Percentiles rank a stretch among this genome's conserved stretches.
phyloP scores from a whole-genome alignment of 2,888 invertebrate genomes.

The Mesoligia furuncula region DNA sequence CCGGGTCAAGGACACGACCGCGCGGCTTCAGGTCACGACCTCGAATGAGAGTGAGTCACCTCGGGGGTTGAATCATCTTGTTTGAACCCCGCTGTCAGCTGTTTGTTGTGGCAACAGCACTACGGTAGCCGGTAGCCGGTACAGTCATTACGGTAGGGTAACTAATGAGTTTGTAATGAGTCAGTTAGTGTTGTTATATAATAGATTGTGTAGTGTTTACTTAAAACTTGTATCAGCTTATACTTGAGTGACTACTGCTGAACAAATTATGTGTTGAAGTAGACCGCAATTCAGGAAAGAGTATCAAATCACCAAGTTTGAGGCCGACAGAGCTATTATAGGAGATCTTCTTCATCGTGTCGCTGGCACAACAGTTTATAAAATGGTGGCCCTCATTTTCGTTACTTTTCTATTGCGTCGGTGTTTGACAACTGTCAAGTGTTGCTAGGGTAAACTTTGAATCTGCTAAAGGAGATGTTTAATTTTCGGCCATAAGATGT shows the following conservation, averaged over 20 bases:
- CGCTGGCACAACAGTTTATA: no score
- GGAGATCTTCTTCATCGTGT: no score
- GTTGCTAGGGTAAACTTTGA: no score
- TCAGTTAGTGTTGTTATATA: neutral
- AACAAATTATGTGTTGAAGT: neutral
- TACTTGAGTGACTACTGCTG: no score
- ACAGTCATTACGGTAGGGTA: slow-evolving; percentile 16
- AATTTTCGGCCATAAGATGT: no score
- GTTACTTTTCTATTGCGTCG: no score
- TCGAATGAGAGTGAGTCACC: slow-evolving; percentile 30
- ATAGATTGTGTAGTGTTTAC: slow-evolving; percentile 23
- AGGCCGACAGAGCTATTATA: no score
- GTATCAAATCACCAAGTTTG: no score
- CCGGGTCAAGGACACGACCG: slow-evolving; percentile 38
- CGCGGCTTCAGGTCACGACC: slow-evolving; percentile 21
- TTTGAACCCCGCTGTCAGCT: slow-evolving; percentile 8
- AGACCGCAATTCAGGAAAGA: no score
- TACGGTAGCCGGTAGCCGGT: neutral
- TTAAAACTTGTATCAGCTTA: neutral
- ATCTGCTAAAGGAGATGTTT: no score
- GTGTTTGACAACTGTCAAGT: no score
- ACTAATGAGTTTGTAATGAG: neutral
- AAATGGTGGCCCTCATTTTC: no score
- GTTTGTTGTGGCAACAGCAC: slow-evolving; percentile 43
- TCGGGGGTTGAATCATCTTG: slow-evolving; percentile 45